These are phyloP conservation scores for Meta bourneti DNA, from an alignment of 2,888 invertebrate species.

Conservation along the genomic window DNA sequence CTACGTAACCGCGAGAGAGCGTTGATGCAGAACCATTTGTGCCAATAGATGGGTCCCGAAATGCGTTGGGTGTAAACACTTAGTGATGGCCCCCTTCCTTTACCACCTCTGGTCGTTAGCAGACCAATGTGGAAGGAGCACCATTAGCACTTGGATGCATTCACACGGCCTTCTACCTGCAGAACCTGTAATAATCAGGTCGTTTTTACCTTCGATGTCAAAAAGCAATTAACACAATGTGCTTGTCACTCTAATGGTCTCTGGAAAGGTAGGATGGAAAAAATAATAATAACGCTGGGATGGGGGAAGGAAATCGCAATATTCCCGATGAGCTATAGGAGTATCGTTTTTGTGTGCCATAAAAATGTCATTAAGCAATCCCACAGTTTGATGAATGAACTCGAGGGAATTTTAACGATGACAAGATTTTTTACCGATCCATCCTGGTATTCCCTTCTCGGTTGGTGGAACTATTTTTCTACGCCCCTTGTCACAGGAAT, in stretches of 20 bases:
- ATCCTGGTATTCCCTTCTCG: neutral
- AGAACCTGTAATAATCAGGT: neutral
- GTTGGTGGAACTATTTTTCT: conserved; percentile 19
- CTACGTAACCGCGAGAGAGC: neutral
- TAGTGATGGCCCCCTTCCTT: neutral
- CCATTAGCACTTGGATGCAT: conserved; percentile 35
- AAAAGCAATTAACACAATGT: conserved; percentile 67
- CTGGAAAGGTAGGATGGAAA: neutral
- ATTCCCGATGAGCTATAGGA: conserved; percentile 25
- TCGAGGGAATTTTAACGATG: conserved; percentile 68
- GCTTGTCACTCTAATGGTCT: conserved; percentile 54
- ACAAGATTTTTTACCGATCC: conserved; percentile 27
- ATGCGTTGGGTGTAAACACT: conserved; percentile 37
- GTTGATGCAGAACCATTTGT: conserved; percentile 28
- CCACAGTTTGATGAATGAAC: conserved; percentile 55
- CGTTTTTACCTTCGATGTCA: neutral
- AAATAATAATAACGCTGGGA: conserved; percentile 1
- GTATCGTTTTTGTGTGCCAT: conserved; percentile 57
- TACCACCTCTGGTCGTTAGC: neutral
- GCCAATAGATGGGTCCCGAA: neutral
- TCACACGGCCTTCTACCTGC: conserved; percentile 1
- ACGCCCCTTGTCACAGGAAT: conserved; percentile 63
- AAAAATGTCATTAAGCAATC: conserved; percentile 69
- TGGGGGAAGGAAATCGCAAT: neutral
- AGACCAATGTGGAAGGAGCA: neutral